Evolutionary conservation across 2,113 vertebrate species (phyloP), one percentile per base, ranked within the genome.

Genomic region (Sitta europaea): DNA sequence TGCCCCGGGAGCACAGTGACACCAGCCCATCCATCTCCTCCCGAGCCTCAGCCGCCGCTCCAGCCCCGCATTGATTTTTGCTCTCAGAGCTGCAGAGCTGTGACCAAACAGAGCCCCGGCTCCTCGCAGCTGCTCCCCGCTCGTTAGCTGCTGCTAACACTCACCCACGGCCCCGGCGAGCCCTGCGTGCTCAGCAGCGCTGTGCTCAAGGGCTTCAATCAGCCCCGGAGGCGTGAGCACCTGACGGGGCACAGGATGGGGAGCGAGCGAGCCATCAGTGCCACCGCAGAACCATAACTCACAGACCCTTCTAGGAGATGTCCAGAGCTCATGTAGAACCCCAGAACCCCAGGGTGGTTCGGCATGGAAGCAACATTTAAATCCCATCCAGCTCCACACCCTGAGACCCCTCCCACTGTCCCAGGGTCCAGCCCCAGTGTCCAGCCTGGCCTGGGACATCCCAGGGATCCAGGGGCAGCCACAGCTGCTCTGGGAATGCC

Each of bases 151-250:
- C 4, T 19, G 50, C 78, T 58, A 25, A 51, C 25, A 12, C 21
- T 14, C 43, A 5, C 29, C n/a, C 10, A 12, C 16, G 42, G 55
- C 59, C 4, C 19, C 16, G 19, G 43, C 20, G 43, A 20, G 43
- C 43, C 10, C 40, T 23, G 31, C 25, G 3, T 22, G 18, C 63
- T 63, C 20, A 4, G 54, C 11, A 38, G 25, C 31, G 6, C 1
- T 3, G 4, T 2, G 27, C 53, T 15, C 2, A 2, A 10, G 12
- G 35, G 5, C 70, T 71, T 6, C 7, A 17, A 3, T 5, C 2
- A 3, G 72, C 35, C 23, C 35, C 1, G 5, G 10, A 16, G 72
- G 61, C 25, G 5, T 6, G 27, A 12, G 36, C 55, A 7, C 38
- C 55, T 4, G 42, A 3, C 7, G 38, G 28, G 47, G 27, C 8